Conservation (phyloP, 2,113 vertebrate genomes). For the Triplophysa rosa region DNA sequence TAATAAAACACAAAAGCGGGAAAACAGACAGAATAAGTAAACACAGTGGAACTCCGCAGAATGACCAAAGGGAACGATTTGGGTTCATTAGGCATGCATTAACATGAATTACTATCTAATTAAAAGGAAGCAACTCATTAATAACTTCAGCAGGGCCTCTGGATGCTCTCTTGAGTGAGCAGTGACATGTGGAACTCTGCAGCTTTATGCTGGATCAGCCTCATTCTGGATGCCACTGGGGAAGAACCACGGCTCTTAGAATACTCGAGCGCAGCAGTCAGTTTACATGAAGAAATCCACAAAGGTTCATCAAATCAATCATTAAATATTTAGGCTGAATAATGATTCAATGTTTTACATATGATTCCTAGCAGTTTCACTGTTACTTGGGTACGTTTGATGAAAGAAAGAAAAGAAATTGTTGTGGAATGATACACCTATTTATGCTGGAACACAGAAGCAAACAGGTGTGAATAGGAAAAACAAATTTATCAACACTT, state of each 20-base stretch:
- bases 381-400: not conserved
- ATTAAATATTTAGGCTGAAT: constrained; percentile 37
- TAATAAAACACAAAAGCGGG: constrained; percentile 54
- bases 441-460: not conserved
- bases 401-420: not conserved
- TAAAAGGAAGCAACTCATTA: constrained; percentile 80
- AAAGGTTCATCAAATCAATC: constrained; percentile 27
- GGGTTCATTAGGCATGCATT: constrained; percentile 79
- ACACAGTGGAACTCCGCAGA: constrained; percentile 71
- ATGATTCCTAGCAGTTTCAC: not conserved
- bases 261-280: constrained; percentile 4
- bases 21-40: constrained; percentile 72
- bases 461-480: not conserved
- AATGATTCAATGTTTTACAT: constrained; percentile 16
- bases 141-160: constrained; percentile 75
- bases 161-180: constrained; percentile 63
- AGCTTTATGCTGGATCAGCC: constrained; percentile 6
- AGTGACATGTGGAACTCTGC: constrained; percentile 56
- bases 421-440: not conserved
- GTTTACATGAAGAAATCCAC: constrained; percentile 36
- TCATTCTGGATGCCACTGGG: constrained; percentile 18
- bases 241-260: constrained; percentile 17
- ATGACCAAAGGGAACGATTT: constrained; percentile 75
- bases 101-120: constrained; percentile 82
- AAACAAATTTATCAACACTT: not conserved